Evolutionary conservation across 2,113 vertebrate genomes (phyloP), one percentile per base, ranked within the genome.

Genomic region (Rhynchomys soricoides): DNA sequence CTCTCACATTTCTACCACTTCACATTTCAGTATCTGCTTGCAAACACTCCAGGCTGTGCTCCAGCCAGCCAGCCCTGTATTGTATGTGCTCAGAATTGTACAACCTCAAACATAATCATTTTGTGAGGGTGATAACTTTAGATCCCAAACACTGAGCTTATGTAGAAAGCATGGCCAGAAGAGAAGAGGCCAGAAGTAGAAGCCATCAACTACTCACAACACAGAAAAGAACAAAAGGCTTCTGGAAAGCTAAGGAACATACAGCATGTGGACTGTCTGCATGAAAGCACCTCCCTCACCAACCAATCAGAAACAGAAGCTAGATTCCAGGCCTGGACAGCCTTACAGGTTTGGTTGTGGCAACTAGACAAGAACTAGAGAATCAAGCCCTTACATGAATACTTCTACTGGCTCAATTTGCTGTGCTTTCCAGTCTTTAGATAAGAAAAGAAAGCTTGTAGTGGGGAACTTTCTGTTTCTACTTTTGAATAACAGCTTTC

Each of bases 91-190:
- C 43, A 8, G 59, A 62, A 19, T 26, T 45, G 48, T 77, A 73
- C 62, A 96, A 59, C 55, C 55, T 70, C 48, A 59, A 88, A 95
- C 93, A 79, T 50, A 71, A 40, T 48, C 15, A 87, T 87, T 86
- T 45, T 52, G 59, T 59, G 82, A 83, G 64, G 29, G 48, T 57
- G 71, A 64, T 91, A 83, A 62, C 78, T 90, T 40, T 59, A 87
- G 86, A 92, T 86, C 43, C 40, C 94, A 95, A 93, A 92, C 24
- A 22, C 92, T 96, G 83, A 97, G 78, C 92, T 95, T 93, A 93
- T 93, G 74, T 57, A 85, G 94, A 62, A 90, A 85, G 82, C 89
- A 75, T 37, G 26, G 79, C 83, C 70, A 75, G n/a, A 71, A 62
- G 43, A 78, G 17, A 40, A 79, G 3, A 31, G 68, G 74, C 93